Evolutionary conservation across 2,888 invertebrate species (phyloP), one percentile per base, ranked within the genome.

Genomic region (Arenicola marina): DNA sequence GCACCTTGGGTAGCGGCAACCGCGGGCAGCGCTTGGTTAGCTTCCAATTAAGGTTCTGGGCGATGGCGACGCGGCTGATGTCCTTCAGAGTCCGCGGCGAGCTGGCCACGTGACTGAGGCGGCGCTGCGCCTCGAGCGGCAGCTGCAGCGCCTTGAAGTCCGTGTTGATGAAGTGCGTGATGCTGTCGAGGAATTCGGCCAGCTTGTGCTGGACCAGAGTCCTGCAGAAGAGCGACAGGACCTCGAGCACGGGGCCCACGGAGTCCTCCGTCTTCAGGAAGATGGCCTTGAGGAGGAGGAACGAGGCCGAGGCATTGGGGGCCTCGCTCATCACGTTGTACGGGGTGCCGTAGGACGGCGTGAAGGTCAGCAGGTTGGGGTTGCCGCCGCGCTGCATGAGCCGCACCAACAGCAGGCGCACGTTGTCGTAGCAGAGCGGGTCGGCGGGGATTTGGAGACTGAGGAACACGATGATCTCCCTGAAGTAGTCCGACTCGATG

Each of bases 401-500:
- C 45, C 65, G 63, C 18, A 67, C 32, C 34, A 70, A 34, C 54
- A 70, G 59, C 21, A 54, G 57, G 15, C 63, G 61, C 2, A 67
- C 58, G 24, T 61, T 56, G 38, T 65, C 65, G 46, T 65, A 69
- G 59, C 62, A 69, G 7, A 48, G 58, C 4, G 59, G 61, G 56
- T 66, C 66, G n/a, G 55, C 67, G n/a, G 31, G 34, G 31, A 67
- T 61, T 44, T 62, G 61, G 24, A 70, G 59, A 55, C 63, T 70
- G 43, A 64, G 34, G 38, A 69, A 69, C 32, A 67, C 38, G 24
- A 70, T 56, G 15, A 70, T 55, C 62, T 70, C 70, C 38, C 62
- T 69, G 59, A 69, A 69, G 62, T 70, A 70, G 56, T 58, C 69
- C 28, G 69, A 67, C 31, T 67, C 64, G 46, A 69, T 68, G 43